phyloP scores from a whole-genome alignment of 2,113 vertebrate species.

The Loxodonta africana region DNA sequence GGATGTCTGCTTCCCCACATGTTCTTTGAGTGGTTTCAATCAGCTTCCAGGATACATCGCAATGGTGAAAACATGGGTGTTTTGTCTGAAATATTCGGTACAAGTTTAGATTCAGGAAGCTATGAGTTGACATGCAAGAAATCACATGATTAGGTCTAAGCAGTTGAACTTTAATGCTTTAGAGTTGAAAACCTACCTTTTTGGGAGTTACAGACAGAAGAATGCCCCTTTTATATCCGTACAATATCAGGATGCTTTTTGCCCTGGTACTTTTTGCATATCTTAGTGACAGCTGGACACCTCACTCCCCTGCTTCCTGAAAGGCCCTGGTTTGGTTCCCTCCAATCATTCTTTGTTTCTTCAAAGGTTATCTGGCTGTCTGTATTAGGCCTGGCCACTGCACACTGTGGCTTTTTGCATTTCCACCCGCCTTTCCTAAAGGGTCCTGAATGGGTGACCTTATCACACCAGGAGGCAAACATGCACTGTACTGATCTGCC shows the following conservation, averaged over 20 bases:
- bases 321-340: slow-evolving; percentile 59
- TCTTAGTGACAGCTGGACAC: not conserved
- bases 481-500: slow-evolving; percentile 81
- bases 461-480: slow-evolving; percentile 86
- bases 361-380: slow-evolving; percentile 79
- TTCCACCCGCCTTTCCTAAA: slow-evolving; percentile 66
- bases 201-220: not conserved
- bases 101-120: not conserved
- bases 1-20: not conserved
- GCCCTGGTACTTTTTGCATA: not conserved
- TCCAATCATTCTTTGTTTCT: slow-evolving; percentile 76
- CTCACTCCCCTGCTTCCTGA: not conserved
- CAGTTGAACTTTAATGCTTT: not conserved
- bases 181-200: not conserved
- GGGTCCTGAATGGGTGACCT: slow-evolving; percentile 84
- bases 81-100: slow-evolving; percentile 45
- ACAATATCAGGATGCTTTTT: not conserved
- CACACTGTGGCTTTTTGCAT: slow-evolving; percentile 39
- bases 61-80: not conserved
- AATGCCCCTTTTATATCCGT: not conserved
- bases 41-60: not conserved
- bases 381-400: slow-evolving; percentile 22
- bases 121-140: not conserved
- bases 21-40: not conserved
- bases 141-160: not conserved